Base-by-base conservation (phyloP, 2,888 invertebrate genomes). In the Drosophila gaucha region DNA sequence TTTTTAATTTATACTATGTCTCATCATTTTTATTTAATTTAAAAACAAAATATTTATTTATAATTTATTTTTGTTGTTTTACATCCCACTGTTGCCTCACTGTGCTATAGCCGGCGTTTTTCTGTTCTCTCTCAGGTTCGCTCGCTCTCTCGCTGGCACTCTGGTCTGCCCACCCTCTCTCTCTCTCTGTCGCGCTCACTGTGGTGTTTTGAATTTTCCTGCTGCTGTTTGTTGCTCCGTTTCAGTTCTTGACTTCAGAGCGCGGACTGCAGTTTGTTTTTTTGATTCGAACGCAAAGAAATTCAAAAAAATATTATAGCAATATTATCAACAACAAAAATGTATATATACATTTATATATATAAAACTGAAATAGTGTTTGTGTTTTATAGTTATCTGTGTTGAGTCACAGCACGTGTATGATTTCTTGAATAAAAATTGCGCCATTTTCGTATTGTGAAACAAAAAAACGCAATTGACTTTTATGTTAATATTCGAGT, bases 161-260 rank as follows among this genome's bases (percentile, higher is more conserved):
- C 12, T 9, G 30, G 30, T 46, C 14, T 20, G 46, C 28, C n/a
- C 18, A 31, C 43, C 44, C 28, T 9, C 18, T 31, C 8, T 10
- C 20, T 35, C 24, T 8, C 41, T 30, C 18, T 24, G 16, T 8
- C 16, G 33, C 16, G 4, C 36, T 18, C 14, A 26, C 35, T 57
- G 60, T 35, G 54, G 59, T 64, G 62, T 50, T 67, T 14, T 78
- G 62, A 54, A 59, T 67, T 82, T 82, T 57, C 66, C 74, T 49
- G 71, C 41, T 67, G 67, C 41, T 54, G 73, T 68, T 66, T 66
- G 59, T 59, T 56, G 50, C 38, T 46, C 56, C 16, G 71, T 54
- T 84, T 84, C 54, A 66, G 78, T 82, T 75, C 51, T 73, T 56
- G 51, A 47, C 60, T 62, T 76, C 36, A 44, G 68, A 77, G 68